Evolutionary conservation across 2,888 invertebrate genomes (phyloP).

Genomic region (Clitarchus hookeri): DNA sequence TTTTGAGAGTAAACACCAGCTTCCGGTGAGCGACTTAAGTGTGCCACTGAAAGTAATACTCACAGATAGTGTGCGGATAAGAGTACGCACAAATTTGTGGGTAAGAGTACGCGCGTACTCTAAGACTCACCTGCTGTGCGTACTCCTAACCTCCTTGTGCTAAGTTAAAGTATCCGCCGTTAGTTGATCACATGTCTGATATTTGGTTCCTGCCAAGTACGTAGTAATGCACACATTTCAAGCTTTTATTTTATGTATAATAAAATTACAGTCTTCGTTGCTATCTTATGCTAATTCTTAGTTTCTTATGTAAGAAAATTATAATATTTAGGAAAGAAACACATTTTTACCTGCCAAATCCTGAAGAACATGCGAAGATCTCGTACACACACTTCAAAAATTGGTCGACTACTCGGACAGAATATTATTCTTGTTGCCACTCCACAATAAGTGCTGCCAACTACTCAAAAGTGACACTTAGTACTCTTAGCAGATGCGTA

Average conservation of each 20-base stretch:
- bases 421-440: too few species aligned
- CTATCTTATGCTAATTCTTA: neutral
- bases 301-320: neutral
- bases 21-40: neutral
- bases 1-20: neutral
- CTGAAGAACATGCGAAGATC: too few species aligned
- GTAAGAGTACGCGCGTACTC: neutral
- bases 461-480: too few species aligned
- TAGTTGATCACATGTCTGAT: neutral
- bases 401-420: too few species aligned
- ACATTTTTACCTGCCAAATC: too few species aligned
- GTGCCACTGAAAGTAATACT: neutral
- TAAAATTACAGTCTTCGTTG: neutral
- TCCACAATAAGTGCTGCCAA: too few species aligned
- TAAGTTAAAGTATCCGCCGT: neutral
- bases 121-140: neutral
- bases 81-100: neutral
- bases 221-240: neutral
- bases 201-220: neutral
- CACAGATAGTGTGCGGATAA: neutral
- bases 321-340: neutral
- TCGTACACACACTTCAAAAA: too few species aligned
- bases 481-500: too few species aligned
- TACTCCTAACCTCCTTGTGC: slow-evolving; percentile 8
- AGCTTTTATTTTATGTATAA: neutral